Percentiles rank a stretch among this genome's conserved stretches.
Conservation (phyloP, 2,888 invertebrate genomes). For the Cryptosula pallasiana region DNA sequence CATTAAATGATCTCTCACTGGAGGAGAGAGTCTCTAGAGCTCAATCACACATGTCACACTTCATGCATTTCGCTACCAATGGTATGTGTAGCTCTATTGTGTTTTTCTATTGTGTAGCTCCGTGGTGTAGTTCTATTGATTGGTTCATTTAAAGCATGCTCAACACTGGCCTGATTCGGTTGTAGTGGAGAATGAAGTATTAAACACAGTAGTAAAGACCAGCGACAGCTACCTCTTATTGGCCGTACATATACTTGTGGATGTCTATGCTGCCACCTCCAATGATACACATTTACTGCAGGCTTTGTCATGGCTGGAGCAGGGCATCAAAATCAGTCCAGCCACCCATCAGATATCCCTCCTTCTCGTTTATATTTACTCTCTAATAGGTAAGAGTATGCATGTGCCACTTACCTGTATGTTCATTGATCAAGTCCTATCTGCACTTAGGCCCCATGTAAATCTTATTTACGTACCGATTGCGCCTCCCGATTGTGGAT, state of each 20-base stretch:
- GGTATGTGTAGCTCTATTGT: constrained; percentile 35
- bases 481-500: no score
- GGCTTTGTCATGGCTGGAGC: background rate
- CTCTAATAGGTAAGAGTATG: constrained; percentile 7
- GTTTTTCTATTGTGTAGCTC: background rate
- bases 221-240: constrained; percentile 74
- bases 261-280: constrained; percentile 58
- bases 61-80: constrained; percentile 60
- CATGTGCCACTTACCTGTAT: no score
- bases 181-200: constrained; percentile 35
- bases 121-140: background rate
- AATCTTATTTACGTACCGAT: no score
- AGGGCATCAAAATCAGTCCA: background rate
- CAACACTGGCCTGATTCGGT: background rate
- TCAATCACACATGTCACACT: constrained; percentile 62
- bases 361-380: background rate
- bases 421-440: no score
- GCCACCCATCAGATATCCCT: background rate
- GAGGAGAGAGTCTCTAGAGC: constrained; percentile 59
- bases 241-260: constrained; percentile 67
- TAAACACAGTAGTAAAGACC: constrained; percentile 55
- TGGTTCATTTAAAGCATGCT: background rate
- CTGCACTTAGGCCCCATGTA: no score
- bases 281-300: constrained; percentile 30
- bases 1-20: constrained; percentile 59